Evolutionary conservation across 2,797 vertebrate genomes (phyloP).

Genomic region (Syngnathus rostellatus): DNA sequence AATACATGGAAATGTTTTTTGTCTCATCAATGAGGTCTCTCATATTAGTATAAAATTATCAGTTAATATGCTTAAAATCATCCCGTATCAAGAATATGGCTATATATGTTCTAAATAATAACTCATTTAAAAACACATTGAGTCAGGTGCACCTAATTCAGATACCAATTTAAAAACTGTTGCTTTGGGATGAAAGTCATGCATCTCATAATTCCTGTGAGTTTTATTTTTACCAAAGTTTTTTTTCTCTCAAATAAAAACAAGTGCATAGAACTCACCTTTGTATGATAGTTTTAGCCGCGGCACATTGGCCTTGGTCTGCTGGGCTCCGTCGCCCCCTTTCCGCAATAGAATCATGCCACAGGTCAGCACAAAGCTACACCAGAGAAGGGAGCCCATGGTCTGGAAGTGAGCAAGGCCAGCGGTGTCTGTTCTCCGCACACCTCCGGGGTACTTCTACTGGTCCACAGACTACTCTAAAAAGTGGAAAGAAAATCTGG

Average conservation of each 20-base stretch:
- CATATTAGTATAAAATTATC: neutral
- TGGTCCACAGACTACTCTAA: constrained; percentile 1
- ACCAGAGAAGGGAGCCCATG: constrained; percentile 82
- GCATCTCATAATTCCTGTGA: neutral
- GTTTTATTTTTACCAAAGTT: neutral
- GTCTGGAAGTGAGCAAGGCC: constrained; percentile 61
- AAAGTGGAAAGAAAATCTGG: constrained; percentile 25
- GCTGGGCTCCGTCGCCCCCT: constrained; percentile 66
- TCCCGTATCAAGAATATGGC: neutral
- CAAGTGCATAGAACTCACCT: constrained; percentile 70
- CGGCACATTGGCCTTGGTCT: constrained; percentile 83
- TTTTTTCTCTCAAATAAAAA: neutral
- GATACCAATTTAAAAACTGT: neutral
- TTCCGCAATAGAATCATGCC: constrained; percentile 67
- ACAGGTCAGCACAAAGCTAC: constrained; percentile 76
- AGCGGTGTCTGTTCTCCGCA: constrained; percentile 41
- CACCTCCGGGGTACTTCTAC: constrained; percentile 33
- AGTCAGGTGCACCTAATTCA: neutral
- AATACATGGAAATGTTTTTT: neutral
- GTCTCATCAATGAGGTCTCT: neutral
- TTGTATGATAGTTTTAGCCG: constrained; percentile 89
- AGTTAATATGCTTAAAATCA: neutral
- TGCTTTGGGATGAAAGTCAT: neutral
- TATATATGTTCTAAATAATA: neutral
- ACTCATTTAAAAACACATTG: neutral